Evolutionary conservation across 1,140 invertebrate genomes (phyloP), one percentile per base, ranked within the genome.

Genomic region (Berghia stephanieae): DNA sequence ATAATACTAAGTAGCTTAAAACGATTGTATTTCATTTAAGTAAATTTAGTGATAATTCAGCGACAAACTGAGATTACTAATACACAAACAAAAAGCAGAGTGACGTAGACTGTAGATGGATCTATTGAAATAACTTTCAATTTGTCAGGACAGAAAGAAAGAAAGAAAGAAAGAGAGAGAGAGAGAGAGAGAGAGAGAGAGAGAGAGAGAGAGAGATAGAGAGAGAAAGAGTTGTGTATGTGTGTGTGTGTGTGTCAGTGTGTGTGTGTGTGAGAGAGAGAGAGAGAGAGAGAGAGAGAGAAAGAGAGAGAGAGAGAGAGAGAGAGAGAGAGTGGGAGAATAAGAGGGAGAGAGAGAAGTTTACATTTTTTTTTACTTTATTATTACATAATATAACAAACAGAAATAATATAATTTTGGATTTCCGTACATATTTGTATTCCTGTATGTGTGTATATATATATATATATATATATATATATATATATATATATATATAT

Each of bases 101-200:
- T n/a, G n/a, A n/a, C n/a, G n/a, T n/a, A n/a, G n/a, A n/a, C n/a
- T n/a, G n/a, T n/a, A n/a, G n/a, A n/a, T n/a, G n/a, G n/a, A n/a
- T n/a, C n/a, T n/a, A n/a, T n/a, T n/a, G n/a, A n/a, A n/a, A n/a
- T n/a, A n/a, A n/a, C n/a, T n/a, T n/a, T n/a, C n/a, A n/a, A n/a
- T n/a, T n/a, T n/a, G n/a, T n/a, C n/a, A 31, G 67, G 57, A 27
- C 36, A 78, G 44, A 42, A 44, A 24, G 24, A 42, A 46, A 57
- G 57, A 67, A 66, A 55, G 8, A 49, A 42, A 38, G 70, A n/a
- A 55, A 34, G 38, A 42, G 55, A 55, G 38, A n/a, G 52, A 70
- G 40, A 68, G 75, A 43, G 40, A 36, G 16, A 69, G 43, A 66
- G 70, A 72, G 40, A 77, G 77, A 21, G 77, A 79, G 46, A 27